Percentiles rank a stretch among this genome's conserved stretches.
Conservation (phyloP, 2,797 vertebrate genomes). For the Arnoldichthys spilopterus region DNA sequence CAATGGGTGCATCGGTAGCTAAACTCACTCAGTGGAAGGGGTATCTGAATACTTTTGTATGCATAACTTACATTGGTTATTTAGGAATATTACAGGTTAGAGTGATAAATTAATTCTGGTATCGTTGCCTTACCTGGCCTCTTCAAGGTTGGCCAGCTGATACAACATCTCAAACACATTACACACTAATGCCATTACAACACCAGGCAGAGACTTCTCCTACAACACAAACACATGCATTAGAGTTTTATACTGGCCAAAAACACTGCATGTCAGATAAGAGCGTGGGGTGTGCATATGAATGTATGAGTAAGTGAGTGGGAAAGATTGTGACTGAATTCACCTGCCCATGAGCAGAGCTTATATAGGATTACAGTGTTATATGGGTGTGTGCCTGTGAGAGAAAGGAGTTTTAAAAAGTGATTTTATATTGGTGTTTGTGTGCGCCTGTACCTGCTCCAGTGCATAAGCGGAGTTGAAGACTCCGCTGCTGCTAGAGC, state of each 20-base stretch:
- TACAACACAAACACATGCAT: slow-evolving; percentile 60
- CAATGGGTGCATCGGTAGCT: too few species aligned
- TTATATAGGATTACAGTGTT: neutral
- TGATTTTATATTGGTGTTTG: slow-evolving; percentile 80
- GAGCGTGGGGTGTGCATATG: neutral
- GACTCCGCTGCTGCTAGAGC: slow-evolving; percentile 88
- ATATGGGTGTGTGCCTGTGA: neutral
- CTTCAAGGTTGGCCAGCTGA: slow-evolving; percentile 96
- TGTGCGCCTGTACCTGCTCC: slow-evolving; percentile 87
- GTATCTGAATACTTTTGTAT: too few species aligned
- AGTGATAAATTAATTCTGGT: neutral
- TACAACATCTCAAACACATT: slow-evolving; percentile 99
- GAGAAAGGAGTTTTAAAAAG: neutral
- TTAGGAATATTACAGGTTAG: neutral
- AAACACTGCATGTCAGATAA: neutral
- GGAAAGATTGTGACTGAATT: neutral
- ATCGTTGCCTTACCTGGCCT: slow-evolving; percentile 81
- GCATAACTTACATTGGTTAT: too few species aligned
- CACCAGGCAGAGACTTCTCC: slow-evolving; percentile 98
- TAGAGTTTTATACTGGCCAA: neutral
- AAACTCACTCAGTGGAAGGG: too few species aligned
- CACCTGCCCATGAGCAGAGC: too few species aligned
- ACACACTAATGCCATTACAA: slow-evolving; percentile 98
- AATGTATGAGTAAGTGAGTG: neutral
- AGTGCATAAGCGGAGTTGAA: slow-evolving; percentile 92